Base-by-base conservation (phyloP, 1,140 invertebrate genomes). In the Papilio glaucus region DNA sequence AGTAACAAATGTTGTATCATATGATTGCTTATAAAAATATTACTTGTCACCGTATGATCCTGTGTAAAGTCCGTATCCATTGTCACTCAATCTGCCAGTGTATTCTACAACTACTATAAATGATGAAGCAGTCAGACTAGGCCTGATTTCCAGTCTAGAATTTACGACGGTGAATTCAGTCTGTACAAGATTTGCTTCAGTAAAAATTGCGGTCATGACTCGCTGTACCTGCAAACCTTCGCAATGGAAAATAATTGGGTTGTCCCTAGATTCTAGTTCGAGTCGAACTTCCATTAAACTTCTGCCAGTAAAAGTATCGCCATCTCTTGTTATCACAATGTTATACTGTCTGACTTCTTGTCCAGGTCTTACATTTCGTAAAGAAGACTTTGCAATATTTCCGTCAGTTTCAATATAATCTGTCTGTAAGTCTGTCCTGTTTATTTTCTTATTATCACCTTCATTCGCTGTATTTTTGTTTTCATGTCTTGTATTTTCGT, bases 71-170 rank as follows among this genome's bases (percentile, higher is more conserved):
- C 85, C 89, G 21, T 33, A 37, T 6, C 87, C 84, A 75, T 53
- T 49, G 10, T 87, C 84, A 0, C 82, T 75, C 18, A 95, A 80
- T 26, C 78, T 37, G 9, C 93, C 93, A 1, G 61, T 84, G 74
- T 92, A 94, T 70, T 87, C 84, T 7, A 94, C 75, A 8, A 87
- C 72, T 13, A 90, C 73, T 33, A 82, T 69, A 60, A 84, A 86
- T 6, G 73, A 33, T 18, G 76, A 73, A 13, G 80, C 77, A 26
- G 9, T 2, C 41, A 69, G 57, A 1, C 7, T 37, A 9, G 85
- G 83, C 0, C 8, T 45, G 6, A 92, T 80, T 81, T 80, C 73
- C 39, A 92, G 73, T 41, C 78, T 10, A 13, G 77, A 77, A 70
- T 81, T 76, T n/a, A 73, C 29, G 15, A 74, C 7, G 9, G n/a